phyloP scores from a whole-genome alignment of 2,113 vertebrate genomes.

The Salvelinus alpinus region DNA sequence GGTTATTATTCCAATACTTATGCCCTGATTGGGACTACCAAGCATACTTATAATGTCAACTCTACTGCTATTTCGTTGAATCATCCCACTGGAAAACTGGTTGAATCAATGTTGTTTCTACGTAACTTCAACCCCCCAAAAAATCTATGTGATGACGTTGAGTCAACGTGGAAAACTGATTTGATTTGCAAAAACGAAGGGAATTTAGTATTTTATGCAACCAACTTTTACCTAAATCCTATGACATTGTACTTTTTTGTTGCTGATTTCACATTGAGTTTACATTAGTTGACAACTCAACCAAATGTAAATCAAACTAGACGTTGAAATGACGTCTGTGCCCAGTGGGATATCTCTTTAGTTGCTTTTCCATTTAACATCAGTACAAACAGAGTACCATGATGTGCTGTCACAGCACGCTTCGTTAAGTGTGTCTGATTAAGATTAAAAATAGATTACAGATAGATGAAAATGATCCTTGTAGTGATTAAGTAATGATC shows the following conservation, averaged over 20 bases:
- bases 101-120: too few species aligned
- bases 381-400: background rate
- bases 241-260: too few species aligned
- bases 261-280: too few species aligned
- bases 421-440: conserved; percentile 5
- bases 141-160: too few species aligned
- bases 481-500: conserved; percentile 25
- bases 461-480: conserved; percentile 3
- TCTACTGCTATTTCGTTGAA: background rate
- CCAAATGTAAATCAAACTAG: too few species aligned
- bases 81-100: background rate
- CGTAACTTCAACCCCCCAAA: too few species aligned
- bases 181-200: too few species aligned
- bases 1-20: background rate
- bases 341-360: background rate
- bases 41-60: background rate
- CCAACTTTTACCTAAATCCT: too few species aligned
- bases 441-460: conserved; percentile 21
- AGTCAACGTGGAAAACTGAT: too few species aligned
- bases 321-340: too few species aligned
- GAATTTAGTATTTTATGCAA: too few species aligned
- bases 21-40: background rate
- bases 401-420: background rate
- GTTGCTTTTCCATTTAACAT: background rate
- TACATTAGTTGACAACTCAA: too few species aligned